Evolutionary conservation across 2,888 invertebrate species (phyloP), one percentile per base, ranked within the genome.

Genomic region (Tetramorium bicarinatum): DNA sequence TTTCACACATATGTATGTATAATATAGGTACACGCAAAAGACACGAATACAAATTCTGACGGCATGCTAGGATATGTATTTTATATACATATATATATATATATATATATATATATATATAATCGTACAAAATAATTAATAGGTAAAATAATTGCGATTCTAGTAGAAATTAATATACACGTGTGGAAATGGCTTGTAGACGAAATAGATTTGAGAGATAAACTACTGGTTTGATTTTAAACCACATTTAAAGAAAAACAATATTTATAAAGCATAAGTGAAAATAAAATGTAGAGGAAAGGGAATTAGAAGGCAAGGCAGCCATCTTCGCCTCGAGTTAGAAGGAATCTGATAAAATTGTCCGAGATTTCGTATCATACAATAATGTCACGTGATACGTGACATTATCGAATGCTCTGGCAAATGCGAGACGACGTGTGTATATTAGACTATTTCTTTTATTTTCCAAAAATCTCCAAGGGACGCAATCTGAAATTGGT

Each of bases 271-370:
- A 29, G 41, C 8, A 41, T 4, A 56, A 67, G 3, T 11, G 7
- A 11, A 49, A 52, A 8, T 21, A 15, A 41, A 52, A 34, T 0
- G 18, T 49, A 69, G 25, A 6, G 18, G 7, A 4, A 4, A 11
- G 41, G 15, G 4, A 69, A 8, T 69, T 34, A 15, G n/a, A 52
- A 15, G 7, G 7, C 11, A 15, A 52, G 18, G 18, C n/a, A 49
- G 8, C 15, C 15, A 8, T 21, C 2, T 69, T 47, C 7, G 41
- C 11, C 25, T 67, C 3, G 44, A 9, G 2, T 66, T 25, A 9
- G n/a, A 49, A 75, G 11, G 3, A 56, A 49, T 64, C 38, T 41
- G 25, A 44, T 54, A 44, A 54, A 67, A 77, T 54, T 67, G n/a
- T 56, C 29, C 7, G n/a, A 34, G 29, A 29, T 67, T 77, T 25